These are phyloP conservation scores for Helicoverpa zea DNA, from an alignment of 1,140 invertebrate genomes.

Conservation along the genomic window DNA sequence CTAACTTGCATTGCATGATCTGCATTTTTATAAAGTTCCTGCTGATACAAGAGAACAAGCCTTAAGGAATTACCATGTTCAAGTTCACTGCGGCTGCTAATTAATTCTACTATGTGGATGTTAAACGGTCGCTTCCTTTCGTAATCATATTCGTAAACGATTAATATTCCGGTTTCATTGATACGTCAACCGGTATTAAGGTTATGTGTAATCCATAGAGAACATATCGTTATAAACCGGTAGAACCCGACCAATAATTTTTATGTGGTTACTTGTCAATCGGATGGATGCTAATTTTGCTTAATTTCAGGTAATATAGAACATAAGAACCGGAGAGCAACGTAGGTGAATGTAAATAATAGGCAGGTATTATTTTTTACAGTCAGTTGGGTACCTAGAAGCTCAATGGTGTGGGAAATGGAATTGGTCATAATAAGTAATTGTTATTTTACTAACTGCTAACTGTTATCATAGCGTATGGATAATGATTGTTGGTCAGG, in stretches of 20 bases:
- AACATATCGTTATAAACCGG: constrained; percentile 33
- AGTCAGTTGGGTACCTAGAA: too few species aligned
- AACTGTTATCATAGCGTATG: not conserved
- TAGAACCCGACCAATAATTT: not conserved
- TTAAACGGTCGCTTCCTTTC: constrained; percentile 70
- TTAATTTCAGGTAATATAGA: constrained; percentile 3
- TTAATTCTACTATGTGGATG: constrained; percentile 65
- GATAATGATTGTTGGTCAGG: not conserved
- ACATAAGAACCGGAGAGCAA: not conserved
- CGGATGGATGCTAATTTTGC: not conserved
- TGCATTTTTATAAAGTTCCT: not conserved
- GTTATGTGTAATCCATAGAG: constrained; percentile 27
- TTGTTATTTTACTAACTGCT: not conserved
- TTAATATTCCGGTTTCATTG: constrained; percentile 56
- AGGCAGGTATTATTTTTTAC: too few species aligned
- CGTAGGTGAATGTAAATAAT: not conserved
- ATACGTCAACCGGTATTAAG: constrained; percentile 31
- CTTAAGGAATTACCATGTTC: constrained; percentile 15
- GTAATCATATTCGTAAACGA: constrained; percentile 67
- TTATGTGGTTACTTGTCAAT: not conserved
- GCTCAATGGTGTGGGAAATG: too few species aligned
- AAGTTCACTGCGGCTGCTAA: constrained; percentile 54
- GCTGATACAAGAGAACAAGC: not conserved
- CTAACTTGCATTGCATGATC: too few species aligned
- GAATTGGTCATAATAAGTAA: not conserved